A percentile compares a stretch with the other conserved stretches of the same genome.
Conservation (phyloP, 2,113 vertebrate genomes). For the Gallinago jamesoni region DNA sequence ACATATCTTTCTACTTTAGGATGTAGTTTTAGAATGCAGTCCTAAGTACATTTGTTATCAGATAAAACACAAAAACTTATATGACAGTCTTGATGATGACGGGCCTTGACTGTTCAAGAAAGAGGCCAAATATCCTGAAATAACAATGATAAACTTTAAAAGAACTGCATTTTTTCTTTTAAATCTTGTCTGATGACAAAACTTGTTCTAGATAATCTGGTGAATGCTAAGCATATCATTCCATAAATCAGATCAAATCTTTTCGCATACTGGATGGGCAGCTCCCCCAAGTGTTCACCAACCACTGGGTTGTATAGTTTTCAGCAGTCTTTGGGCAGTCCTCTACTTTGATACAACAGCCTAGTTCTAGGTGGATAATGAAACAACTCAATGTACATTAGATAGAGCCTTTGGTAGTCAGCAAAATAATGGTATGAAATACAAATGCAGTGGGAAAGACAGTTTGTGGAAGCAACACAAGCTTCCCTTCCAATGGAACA, state of each 20-base stretch:
- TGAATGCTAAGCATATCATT: background rate
- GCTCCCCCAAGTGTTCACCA: slow-evolving; percentile 37
- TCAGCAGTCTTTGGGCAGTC: background rate
- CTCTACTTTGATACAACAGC: background rate
- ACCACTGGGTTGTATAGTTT: background rate
- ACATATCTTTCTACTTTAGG: background rate
- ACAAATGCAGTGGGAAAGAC: background rate
- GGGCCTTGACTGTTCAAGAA: background rate
- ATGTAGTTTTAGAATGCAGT: background rate
- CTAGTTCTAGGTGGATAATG: background rate
- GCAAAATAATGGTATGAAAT: background rate
- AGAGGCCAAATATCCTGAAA: background rate
- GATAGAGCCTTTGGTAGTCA: background rate
- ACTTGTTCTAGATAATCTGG: background rate
- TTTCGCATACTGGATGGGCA: background rate
- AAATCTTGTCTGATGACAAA: background rate
- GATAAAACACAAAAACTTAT: background rate
- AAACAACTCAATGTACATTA: background rate
- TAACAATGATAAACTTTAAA: background rate
- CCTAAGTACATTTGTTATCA: background rate
- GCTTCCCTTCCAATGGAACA: background rate
- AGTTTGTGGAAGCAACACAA: background rate
- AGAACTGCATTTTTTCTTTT: background rate
- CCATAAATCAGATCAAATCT: background rate
- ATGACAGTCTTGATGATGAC: background rate